phyloP scores from a whole-genome alignment of 1,140 invertebrate genomes.

The Calephelis virginiensis region DNA sequence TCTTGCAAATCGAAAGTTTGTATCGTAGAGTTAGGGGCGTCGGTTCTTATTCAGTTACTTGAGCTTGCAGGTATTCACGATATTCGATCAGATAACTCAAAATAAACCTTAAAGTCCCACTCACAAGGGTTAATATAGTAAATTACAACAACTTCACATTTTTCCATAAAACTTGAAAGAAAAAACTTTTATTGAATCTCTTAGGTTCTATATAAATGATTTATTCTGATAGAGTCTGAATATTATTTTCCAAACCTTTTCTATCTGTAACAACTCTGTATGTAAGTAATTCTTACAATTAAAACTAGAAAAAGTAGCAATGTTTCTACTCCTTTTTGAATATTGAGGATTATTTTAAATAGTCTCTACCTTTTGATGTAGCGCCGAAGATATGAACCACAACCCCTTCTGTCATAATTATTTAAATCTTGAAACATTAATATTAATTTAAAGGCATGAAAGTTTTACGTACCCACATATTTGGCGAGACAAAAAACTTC shows the following conservation, averaged over 20 bases:
- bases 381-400: no score
- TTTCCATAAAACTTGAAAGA: conserved; percentile 16
- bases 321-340: no score
- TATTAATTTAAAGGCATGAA: no score
- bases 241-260: background rate
- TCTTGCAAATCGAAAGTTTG: conserved; percentile 65
- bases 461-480: no score
- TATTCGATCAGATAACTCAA: conserved; percentile 14
- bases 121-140: conserved; percentile 1
- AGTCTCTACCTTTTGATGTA: no score
- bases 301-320: no score
- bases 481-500: no score
- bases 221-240: background rate
- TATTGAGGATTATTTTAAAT: no score
- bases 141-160: background rate
- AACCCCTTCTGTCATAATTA: no score
- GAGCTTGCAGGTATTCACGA: conserved; percentile 45
- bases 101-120: background rate
- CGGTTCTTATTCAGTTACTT: conserved; percentile 64
- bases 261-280: background rate
- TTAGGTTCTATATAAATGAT: conserved; percentile 4
- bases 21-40: conserved; percentile 55
- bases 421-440: no score
- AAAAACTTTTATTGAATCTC: conserved; percentile 22
- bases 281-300: no score